Evolutionary conservation across 1,140 invertebrate genomes (phyloP).

Genomic region (Ctenoplectra terminalis): DNA sequence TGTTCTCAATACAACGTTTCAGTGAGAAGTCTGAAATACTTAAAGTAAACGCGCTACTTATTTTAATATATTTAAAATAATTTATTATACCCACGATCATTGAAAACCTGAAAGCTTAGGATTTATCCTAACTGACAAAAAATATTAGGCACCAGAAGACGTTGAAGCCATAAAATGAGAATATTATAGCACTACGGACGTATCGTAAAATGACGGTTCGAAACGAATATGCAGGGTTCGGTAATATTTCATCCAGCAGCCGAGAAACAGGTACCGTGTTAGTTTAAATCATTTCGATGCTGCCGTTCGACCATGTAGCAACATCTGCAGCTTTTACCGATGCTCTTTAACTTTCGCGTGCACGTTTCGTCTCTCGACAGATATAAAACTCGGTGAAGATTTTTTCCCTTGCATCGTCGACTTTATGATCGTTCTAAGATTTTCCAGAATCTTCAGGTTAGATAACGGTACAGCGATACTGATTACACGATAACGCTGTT

Average conservation of each 20-base stretch:
- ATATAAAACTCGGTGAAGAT: not conserved
- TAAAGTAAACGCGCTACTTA: no score
- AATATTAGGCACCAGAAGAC: not conserved
- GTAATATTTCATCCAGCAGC: slow-evolving; percentile 7
- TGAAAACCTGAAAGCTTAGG: not conserved
- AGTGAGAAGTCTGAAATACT: no score
- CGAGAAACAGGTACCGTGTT: not conserved
- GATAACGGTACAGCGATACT: slow-evolving; percentile 17
- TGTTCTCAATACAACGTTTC: no score
- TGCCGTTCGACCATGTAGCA: not conserved
- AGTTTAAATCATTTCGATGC: not conserved
- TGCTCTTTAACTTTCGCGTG: slow-evolving; percentile 6
- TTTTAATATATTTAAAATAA: no score
- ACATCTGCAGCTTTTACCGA: not conserved
- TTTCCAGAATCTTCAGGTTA: not conserved
- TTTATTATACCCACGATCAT: no score
- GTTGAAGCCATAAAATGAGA: not conserved
- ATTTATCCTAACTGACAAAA: not conserved
- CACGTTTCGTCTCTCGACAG: not conserved
- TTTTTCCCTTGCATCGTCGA: not conserved
- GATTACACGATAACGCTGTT: not conserved
- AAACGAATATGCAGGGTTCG: not conserved
- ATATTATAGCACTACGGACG: not conserved
- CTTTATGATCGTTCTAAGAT: slow-evolving; percentile 1
- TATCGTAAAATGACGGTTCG: not conserved